Evolutionary conservation across 1,140 invertebrate genomes (phyloP), one percentile per base, ranked within the genome.

Genomic region (Drosophila dunni): DNA sequence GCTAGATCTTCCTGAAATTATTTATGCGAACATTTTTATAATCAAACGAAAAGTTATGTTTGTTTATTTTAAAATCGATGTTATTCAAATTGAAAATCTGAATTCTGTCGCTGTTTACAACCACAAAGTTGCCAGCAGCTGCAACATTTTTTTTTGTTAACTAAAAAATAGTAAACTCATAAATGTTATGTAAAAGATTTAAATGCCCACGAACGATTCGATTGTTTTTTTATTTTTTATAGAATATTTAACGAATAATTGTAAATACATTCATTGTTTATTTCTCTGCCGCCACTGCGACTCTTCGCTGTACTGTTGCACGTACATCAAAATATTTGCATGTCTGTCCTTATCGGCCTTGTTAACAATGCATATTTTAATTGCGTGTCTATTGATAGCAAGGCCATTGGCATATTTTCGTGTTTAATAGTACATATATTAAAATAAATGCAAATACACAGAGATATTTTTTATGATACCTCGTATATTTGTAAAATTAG

Each of bases 1-100:
- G 96, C 94, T 34, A 95, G 85, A 78, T 92, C 91, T 54, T 92
- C 83, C 79, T 93, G 81, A 29, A 74, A 86, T 58, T 75, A 24
- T 54, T 20, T 65, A 82, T 48, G 64, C 1, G 24, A 77, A 76
- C 36, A 71, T 0, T 46, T 50, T 13, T 53, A 20, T 1, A 40
- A 40, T 0, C 9, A 64, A 45, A 40, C 33, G 10, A 45, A 48
- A 51, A n/a, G 29, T 24, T 3, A 2, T 62, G 17, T 46, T 17
- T 17, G 9, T 46, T 46, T 46, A 7, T 9, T 15, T 11, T 45
- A 15, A 48, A 29, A 24, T 33, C 11, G 13, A n/a, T 33, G 24
- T 13, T 13, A n/a, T 51, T 33, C 7, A 2, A 51, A 2, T 11
- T 51, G n/a, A 11, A 50, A 24, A 51, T 34, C 33, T 34, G 11